Evolutionary conservation across 2,113 vertebrate genomes (phyloP), one percentile per base, ranked within the genome.

Genomic region (Alethe diademata): DNA sequence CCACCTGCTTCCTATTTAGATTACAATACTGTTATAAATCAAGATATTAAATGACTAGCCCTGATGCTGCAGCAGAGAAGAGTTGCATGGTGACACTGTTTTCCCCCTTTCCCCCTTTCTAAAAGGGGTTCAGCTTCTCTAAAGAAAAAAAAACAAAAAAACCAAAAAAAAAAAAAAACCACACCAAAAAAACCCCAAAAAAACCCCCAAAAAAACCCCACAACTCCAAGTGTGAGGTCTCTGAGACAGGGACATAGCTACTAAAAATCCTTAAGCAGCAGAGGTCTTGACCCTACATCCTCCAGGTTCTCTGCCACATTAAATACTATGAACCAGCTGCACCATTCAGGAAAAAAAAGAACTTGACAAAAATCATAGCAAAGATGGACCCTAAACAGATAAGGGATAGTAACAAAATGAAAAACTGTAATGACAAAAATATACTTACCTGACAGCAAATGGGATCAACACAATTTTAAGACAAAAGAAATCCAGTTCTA

Each of bases 1-100:
- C 97, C 97, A 98, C 98, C 98, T 98, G 97, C 97, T 98, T 98
- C 94, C 95, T 97, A 97, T 97, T 96, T 98, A 96, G 96, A 98
- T 97, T 98, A 97, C 91, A 97, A 93, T 82, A 86, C 66, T 94
- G 88, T 95, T 97, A 95, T 97, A 98, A 98, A 98, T 98, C 97
- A 97, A 95, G 82, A 92, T 83, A 96, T 96, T 96, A 94, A 72
- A 82, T 61, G 48, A 93, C 93, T 95, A 74, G 70, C 76, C 43
- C 51, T 74, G 67, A 74, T 85, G 66, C 79, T 90, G 16, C 53
- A 86, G 43, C 58, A 91, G 62, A 80, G 78, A 85, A 85, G 91
- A 80, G 65, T 4, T 87, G 71, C 53, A 50, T 13, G 24, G 71
- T 81, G 66, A 88, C 50, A 73, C 35, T 64, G 66, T 51, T 75